A percentile compares a stretch with the other conserved stretches of the same genome.
Conservation (phyloP, 2,797 vertebrate species). For the Arremon aurantiirostris region DNA sequence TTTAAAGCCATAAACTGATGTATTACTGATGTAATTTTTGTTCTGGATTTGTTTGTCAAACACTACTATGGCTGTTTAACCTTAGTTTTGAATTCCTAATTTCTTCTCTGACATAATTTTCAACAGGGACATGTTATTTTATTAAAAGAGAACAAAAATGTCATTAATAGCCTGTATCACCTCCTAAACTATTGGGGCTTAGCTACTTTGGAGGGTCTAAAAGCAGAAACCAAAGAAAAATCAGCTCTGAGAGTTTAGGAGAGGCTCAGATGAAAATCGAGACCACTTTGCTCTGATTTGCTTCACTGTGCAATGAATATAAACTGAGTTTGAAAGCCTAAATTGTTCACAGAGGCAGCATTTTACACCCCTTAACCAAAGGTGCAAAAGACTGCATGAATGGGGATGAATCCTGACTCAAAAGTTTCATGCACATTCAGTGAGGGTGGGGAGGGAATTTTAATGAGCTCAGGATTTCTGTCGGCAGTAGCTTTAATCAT, state of each 20-base stretch:
- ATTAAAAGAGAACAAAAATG: background rate
- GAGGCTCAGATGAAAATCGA: background rate
- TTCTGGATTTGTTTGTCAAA: background rate
- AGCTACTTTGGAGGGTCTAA: background rate
- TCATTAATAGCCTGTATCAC: background rate
- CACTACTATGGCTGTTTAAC: rapidly evolving
- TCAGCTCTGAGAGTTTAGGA: background rate
- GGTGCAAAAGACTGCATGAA: background rate
- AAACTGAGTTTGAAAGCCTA: background rate
- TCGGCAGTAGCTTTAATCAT: conserved; percentile 31
- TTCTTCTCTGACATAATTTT: background rate
- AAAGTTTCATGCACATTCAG: background rate
- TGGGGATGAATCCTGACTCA: background rate
- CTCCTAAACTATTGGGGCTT: background rate
- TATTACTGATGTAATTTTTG: background rate
- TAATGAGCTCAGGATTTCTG: conserved; percentile 26
- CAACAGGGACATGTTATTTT: background rate
- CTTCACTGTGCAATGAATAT: background rate
- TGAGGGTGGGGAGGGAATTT: background rate
- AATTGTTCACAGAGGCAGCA: background rate
- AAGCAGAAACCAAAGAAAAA: background rate
- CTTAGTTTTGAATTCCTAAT: background rate
- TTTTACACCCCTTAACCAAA: background rate
- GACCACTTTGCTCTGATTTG: background rate
- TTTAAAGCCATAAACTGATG: background rate